A percentile compares a stretch with the other conserved stretches of the same genome.
phyloP scores from a whole-genome alignment of 2,888 invertebrate species.

The Empis livida region DNA sequence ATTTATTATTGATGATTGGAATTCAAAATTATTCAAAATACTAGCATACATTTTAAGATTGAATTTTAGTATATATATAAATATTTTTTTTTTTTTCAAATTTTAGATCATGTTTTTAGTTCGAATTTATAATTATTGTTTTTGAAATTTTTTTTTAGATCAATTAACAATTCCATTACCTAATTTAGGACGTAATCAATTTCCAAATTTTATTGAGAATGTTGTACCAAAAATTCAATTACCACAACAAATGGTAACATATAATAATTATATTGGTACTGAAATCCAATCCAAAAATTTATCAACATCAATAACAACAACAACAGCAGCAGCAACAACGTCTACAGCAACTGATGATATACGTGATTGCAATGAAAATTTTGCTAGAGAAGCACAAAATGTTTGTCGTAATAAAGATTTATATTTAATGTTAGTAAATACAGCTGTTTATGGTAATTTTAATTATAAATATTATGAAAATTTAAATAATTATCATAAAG shows the following conservation, averaged over 20 bases:
- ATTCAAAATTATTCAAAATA: neutral
- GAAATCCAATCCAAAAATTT: no score
- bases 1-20: neutral
- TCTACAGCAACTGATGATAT: neutral
- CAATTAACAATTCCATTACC: no score
- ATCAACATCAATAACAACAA: no score
- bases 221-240: no score
- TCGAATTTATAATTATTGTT: no score
- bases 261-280: no score
- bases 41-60: neutral
- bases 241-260: no score
- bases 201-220: no score
- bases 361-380: neutral
- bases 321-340: no score
- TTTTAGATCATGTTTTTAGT: no score
- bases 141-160: no score
- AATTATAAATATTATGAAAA: neutral
- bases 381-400: neutral
- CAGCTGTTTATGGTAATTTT: conserved; percentile 1
- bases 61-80: neutral
- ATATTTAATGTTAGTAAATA: conserved; percentile 1
- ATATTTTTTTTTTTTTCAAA: neutral
- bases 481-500: neutral
- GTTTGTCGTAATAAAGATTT: neutral
- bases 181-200: no score